These are phyloP conservation scores for Lepidurus packardi DNA, from an alignment of 1,140 invertebrate genomes.

Conservation along the genomic window DNA sequence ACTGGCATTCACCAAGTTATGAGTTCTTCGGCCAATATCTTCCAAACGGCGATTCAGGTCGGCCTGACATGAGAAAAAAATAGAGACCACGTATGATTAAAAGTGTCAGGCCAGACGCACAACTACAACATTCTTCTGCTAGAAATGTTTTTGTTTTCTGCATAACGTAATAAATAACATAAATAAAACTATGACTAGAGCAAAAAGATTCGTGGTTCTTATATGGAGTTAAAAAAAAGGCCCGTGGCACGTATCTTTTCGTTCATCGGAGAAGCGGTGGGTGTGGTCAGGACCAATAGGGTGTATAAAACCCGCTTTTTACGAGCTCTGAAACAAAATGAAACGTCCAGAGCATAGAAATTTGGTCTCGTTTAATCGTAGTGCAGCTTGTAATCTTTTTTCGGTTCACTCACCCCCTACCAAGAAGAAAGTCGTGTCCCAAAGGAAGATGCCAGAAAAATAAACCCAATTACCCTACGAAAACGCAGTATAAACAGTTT, in stretches of 20 bases:
- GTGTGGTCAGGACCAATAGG: neutral
- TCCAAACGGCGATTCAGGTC: constrained; percentile 67
- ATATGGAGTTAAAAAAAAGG: too few species aligned
- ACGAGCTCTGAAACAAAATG: constrained; percentile 14
- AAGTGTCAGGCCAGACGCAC: neutral
- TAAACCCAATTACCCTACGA: neutral
- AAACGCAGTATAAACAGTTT: neutral
- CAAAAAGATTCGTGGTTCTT: too few species aligned
- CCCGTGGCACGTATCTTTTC: too few species aligned
- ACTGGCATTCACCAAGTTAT: constrained; percentile 37
- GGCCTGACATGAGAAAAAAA: constrained; percentile 48
- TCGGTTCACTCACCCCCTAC: neutral
- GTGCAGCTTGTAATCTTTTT: neutral
- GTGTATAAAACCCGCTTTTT: neutral
- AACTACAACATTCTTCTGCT: too few species aligned
- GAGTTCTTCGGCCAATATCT: constrained; percentile 45
- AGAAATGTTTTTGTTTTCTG: too few species aligned
- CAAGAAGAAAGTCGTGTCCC: neutral
- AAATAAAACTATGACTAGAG: too few species aligned
- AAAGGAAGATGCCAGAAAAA: neutral
- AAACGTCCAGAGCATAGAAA: neutral
- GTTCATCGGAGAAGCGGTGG: neutral
- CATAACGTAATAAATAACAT: too few species aligned
- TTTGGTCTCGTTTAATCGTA: neutral
- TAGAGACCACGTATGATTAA: constrained; percentile 12